Evolutionary conservation across 1,140 invertebrate genomes (phyloP), one percentile per base, ranked within the genome.

Genomic region (Microvelia longipes): DNA sequence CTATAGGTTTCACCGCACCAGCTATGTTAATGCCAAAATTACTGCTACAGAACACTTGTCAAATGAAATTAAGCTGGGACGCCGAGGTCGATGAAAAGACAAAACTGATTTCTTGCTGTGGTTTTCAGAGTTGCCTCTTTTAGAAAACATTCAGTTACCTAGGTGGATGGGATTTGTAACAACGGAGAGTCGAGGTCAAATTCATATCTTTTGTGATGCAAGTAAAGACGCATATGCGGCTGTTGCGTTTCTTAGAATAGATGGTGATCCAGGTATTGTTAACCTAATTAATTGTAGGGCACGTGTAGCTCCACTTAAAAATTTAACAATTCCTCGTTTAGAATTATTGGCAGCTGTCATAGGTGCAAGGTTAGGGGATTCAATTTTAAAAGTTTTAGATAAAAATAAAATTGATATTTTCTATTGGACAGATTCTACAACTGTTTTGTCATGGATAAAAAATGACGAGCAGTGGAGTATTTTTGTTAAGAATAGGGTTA

Each of bases 141-240:
- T 50, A 50, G 35, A 50, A 11, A 50, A 50, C 35, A 50, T 50
- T 19, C 35, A 50, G 35, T 5, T 50, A 11, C 5, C 5, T 50
- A 50, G 35, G 35, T 50, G 35, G 35, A 50, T 50, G 35, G 35
- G 35, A 11, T 50, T n/a, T n/a, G n/a, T 50, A 50, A 50, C 35
- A 11, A 5, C 35, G 19, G 19, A 15, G 15, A 29, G 13, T n/a
- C 50, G 35, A 11, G 35, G 35, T 5, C 35, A 50, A 50, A 50
- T 79, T n/a, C 79, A 80, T 70, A 69, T 75, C 0, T 80, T 79
- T 69, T 73, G 71, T 30, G 77, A 78, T 19, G 77, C 78, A 0
- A 78, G 77, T 30, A 72, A 71, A 62, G 71, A 72, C 15, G 77
- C 76, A 14, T 78, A 72, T 61, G 76, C 76, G 1, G 73, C 76